These are phyloP conservation scores for Eurosta solidaginis DNA, from an alignment of 1,140 invertebrate genomes.

Conservation along the genomic window DNA sequence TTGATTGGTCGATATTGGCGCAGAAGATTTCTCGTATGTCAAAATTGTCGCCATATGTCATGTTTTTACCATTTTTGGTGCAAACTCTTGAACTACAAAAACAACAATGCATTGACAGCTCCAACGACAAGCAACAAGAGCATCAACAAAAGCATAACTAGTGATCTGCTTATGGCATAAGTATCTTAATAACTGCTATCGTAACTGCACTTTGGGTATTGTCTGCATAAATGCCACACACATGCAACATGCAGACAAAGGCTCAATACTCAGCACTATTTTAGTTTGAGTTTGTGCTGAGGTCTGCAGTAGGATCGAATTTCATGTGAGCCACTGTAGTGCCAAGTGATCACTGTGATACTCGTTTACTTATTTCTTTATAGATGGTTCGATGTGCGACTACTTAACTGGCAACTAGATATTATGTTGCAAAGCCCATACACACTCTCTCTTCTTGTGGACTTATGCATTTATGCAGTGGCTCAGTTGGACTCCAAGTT, in stretches of 20 bases:
- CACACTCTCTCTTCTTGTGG: background rate
- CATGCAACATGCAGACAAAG: background rate
- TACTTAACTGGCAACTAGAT: background rate
- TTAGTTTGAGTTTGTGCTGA: background rate
- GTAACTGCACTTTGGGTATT: background rate
- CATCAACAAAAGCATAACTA: background rate
- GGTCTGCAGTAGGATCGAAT: conserved; percentile 5
- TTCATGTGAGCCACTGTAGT: background rate
- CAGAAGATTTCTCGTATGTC: conserved; percentile 29
- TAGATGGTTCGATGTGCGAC: too few relatives aligned
- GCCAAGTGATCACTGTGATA: background rate
- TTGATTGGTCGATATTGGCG: background rate
- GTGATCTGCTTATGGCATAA: background rate
- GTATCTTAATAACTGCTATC: background rate
- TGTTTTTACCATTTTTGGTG: conserved; percentile 28
- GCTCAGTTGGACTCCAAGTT: background rate
- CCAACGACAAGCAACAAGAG: background rate
- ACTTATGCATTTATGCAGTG: conserved; percentile 1
- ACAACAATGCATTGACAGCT: background rate
- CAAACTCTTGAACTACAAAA: conserved; percentile 6
- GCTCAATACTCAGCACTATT: background rate
- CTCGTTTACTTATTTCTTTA: background rate
- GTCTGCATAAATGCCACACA: background rate
- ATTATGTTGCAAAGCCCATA: background rate
- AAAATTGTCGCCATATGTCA: conserved; percentile 30